phyloP scores from a whole-genome alignment of 2,888 invertebrate species.

The Acrobasis consociella region DNA sequence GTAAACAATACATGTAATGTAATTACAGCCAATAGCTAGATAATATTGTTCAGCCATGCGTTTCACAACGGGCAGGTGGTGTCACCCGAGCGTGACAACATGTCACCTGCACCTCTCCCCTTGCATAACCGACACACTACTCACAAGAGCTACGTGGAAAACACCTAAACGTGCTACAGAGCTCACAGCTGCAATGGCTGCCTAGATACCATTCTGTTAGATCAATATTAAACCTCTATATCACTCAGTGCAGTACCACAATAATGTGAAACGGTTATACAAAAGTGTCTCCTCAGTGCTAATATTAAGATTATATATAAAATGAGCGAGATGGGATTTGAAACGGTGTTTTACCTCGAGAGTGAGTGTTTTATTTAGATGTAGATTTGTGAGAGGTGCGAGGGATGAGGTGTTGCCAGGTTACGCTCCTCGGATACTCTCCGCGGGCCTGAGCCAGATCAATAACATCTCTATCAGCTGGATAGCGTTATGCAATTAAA shows the following conservation, averaged over 20 bases:
- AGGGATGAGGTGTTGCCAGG: constrained; percentile 79
- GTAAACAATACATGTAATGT: constrained; percentile 32
- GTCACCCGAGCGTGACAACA: constrained; percentile 58
- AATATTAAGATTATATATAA: constrained; percentile 45
- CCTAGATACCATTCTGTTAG: constrained; percentile 70
- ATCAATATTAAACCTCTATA: constrained; percentile 69
- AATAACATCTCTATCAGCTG: constrained; percentile 73
- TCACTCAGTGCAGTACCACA: constrained; percentile 52
- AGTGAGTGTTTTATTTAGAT: constrained; percentile 71
- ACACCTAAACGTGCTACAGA: constrained; percentile 46
- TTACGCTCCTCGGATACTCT: constrained; percentile 67
- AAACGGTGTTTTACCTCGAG: constrained; percentile 79
- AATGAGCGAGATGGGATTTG: constrained; percentile 79
- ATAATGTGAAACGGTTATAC: constrained; percentile 57
- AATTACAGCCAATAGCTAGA: constrained; percentile 36
- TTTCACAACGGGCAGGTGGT: constrained; percentile 69
- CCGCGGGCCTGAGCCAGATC: constrained; percentile 67
- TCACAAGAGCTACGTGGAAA: constrained; percentile 43
- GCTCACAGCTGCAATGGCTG: constrained; percentile 40
- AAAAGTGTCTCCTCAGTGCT: constrained; percentile 11
- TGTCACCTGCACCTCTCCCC: constrained; percentile 72
- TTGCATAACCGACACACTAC: constrained; percentile 46
- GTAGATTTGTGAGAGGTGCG: constrained; percentile 55
- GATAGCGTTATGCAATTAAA: constrained; percentile 74
- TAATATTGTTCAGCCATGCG: constrained; percentile 61